Conservation (phyloP, 35 echinoderm and acorn worm species). For the Ophiothrix spiculata region DNA sequence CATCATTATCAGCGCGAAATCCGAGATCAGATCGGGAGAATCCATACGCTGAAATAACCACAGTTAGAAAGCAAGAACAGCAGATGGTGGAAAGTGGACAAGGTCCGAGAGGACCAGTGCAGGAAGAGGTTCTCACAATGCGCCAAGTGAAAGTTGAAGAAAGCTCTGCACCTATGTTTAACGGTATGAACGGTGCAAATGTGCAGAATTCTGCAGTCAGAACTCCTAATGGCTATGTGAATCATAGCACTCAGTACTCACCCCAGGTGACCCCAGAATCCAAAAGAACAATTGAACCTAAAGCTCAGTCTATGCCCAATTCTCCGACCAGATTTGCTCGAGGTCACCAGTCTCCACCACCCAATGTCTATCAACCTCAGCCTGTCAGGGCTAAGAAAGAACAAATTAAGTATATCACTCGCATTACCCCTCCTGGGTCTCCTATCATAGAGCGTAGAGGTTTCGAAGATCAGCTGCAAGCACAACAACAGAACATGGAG, state of each 20-base stretch:
- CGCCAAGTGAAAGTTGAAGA: neutral
- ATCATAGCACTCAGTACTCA: neutral
- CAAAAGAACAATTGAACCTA: neutral
- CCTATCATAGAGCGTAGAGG: neutral
- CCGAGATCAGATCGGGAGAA: conserved; percentile 32
- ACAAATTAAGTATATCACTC: conserved; percentile 26
- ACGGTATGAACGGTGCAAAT: neutral
- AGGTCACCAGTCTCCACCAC: neutral
- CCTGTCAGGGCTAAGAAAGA: conserved; percentile 50
- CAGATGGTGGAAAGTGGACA: conserved; percentile 7
- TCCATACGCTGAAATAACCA: conserved; percentile 51
- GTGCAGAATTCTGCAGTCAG: neutral
- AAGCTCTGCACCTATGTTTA: neutral
- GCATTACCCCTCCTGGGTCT: neutral
- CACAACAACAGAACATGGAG: neutral
- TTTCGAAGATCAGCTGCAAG: neutral
- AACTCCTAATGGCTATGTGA: neutral
- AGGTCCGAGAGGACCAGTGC: neutral
- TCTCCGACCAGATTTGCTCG: neutral
- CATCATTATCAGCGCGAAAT: neutral
- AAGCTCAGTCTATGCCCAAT: neutral
- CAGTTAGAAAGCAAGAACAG: conserved; percentile 3
- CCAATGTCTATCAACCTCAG: conserved; percentile 31
- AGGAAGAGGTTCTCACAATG: conserved; percentile 21
- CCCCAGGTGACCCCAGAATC: neutral